Evolutionary conservation across 92 coral and sea anemone genomes (phyloP), one percentile per base, ranked within the genome.

Genomic region (Bergia sp.): DNA sequence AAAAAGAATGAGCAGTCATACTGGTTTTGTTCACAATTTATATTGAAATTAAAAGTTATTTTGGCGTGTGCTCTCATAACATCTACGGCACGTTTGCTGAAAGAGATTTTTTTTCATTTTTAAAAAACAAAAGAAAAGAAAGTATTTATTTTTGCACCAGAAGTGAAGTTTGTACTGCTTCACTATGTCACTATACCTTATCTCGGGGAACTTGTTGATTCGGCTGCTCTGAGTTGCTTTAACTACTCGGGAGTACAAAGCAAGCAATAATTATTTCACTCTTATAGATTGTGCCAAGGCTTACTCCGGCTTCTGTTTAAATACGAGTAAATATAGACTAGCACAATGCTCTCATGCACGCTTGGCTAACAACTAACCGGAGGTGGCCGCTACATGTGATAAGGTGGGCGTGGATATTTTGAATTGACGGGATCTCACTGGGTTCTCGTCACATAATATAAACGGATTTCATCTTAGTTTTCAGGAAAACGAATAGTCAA

Each of bases 401-500:
- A 36, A 55, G 15, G 85, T 80, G 72, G 85, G 85, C 72, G 85
- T 45, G n/a, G 12, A 13, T 47, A 21, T 11, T 9, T 10, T 8
- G 44, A 41, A 16, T 47, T 23, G 66, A 13, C 29, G 23, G 10
- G 3, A 45, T 23, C 36, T 79, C 40, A 50, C 42, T n/a, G 64
- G 39, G 7, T 10, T 10, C 58, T 8, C 36, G 53, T 37, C 39
- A 42, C 37, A 36, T 57, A 16, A 53, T 29, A 79, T 50, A 71
- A 84, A 84, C 65, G 79, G 16, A 71, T 37, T 43, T 69, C 44
- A 69, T 71, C 37, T 45, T 45, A 16, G 47, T 44, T 16, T 42
- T 36, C 41, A 71, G 65, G 64, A 84, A 47, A 73, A 84, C 76
- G 71, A 69, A 45, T 47, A 36, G 71, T 84, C 38, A 84, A 84